Conservation (phyloP, 2,113 vertebrate genomes). For the Uropsilus gracilis region DNA sequence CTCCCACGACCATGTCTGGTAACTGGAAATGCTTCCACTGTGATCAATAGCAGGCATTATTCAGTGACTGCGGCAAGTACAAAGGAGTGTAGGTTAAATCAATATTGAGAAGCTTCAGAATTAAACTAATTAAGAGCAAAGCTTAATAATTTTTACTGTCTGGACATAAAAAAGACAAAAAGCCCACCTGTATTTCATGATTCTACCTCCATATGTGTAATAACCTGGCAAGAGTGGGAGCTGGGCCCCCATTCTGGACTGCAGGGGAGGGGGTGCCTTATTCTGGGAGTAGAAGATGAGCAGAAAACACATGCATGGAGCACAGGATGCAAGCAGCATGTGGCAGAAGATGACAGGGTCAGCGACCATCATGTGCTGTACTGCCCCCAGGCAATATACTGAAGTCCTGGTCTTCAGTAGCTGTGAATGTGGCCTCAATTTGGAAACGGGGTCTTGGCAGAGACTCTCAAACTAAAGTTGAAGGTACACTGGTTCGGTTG, state of each 20-base stretch:
- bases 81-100: conserved; percentile 78
- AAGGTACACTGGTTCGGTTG: background rate
- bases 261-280: background rate
- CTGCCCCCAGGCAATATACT: background rate
- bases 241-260: background rate
- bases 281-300: background rate
- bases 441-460: background rate
- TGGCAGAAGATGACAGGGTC: background rate
- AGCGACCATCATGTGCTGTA: background rate
- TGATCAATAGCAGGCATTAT: conserved; percentile 75
- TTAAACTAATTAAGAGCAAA: conserved; percentile 82
- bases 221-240: conserved; percentile 13
- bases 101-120: conserved; percentile 80
- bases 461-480: background rate
- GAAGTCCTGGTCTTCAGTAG: background rate
- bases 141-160: conserved; percentile 79
- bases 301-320: background rate
- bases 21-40: conserved; percentile 48
- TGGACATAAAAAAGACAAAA: conserved; percentile 75
- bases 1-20: background rate
- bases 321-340: background rate
- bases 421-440: background rate
- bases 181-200: conserved; percentile 61
- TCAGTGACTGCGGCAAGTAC: conserved; percentile 75
- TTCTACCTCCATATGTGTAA: conserved; percentile 3